phyloP scores from a whole-genome alignment of 2,888 invertebrate genomes.

The Drosophila mercatorum region DNA sequence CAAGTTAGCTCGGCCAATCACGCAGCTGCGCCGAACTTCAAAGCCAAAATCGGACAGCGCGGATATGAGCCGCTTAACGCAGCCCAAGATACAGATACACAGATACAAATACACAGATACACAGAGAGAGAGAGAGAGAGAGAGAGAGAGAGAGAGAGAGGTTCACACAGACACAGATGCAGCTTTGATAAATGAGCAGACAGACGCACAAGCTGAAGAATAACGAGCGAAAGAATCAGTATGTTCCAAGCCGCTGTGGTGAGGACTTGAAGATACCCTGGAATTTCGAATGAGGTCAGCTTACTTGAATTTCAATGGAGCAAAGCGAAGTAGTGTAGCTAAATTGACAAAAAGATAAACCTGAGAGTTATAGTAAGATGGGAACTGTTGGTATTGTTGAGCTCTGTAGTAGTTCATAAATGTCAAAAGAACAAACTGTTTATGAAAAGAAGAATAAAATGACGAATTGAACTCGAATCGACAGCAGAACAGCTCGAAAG shows the following conservation, averaged over 20 bases:
- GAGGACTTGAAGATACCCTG: constrained; percentile 1
- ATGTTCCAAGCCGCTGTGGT: background rate
- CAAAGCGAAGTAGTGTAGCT: background rate
- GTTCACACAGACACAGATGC: constrained; percentile 32
- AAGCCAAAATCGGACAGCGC: constrained; percentile 77
- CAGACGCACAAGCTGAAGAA: constrained; percentile 79
- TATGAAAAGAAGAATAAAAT: background rate
- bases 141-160: background rate
- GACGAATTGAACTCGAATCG: too few relatives aligned
- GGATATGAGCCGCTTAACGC: constrained; percentile 79
- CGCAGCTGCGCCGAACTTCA: constrained; percentile 83
- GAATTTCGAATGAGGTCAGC: background rate
- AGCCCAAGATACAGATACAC: constrained; percentile 49
- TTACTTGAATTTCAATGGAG: background rate
- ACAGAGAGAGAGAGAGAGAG: constrained; percentile 28
- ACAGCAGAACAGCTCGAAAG: too few relatives aligned
- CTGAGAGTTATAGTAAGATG: too few relatives aligned
- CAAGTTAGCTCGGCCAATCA: constrained; percentile 78
- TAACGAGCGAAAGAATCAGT: constrained; percentile 71
- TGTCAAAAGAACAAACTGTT: too few relatives aligned
- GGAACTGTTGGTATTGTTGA: too few relatives aligned
- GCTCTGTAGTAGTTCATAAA: too few relatives aligned
- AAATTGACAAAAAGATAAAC: too few relatives aligned
- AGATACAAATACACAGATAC: constrained; percentile 30
- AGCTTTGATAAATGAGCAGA: constrained; percentile 83